Evolutionary conservation across 2,888 invertebrate species (phyloP).

Genomic region (Melikaiella ostensackeni): DNA sequence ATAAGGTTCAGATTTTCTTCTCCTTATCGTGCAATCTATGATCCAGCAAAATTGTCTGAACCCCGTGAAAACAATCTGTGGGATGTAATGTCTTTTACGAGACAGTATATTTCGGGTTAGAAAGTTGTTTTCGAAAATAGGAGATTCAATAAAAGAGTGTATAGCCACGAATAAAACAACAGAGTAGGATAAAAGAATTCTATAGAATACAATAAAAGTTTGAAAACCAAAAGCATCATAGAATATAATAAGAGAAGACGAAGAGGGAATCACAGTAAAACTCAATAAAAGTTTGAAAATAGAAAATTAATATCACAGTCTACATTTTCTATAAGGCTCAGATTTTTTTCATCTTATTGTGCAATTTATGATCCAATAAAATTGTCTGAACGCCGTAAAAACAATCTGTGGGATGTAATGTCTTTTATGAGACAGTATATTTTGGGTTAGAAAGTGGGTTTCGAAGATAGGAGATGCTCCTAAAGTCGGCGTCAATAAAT

Average conservation of each 20-base stretch:
- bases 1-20: neutral
- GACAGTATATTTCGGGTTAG: too few relatives aligned
- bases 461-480: neutral
- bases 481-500: conserved; percentile 52
- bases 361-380: conserved; percentile 10
- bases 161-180: too few relatives aligned
- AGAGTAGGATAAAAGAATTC: too few relatives aligned
- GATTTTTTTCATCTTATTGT: neutral
- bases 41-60: neutral
- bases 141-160: too few relatives aligned
- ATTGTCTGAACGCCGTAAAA: neutral
- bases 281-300: neutral
- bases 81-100: too few relatives aligned
- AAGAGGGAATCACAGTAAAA: too few relatives aligned
- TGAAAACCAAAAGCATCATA: neutral
- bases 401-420: neutral
- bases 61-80: neutral
- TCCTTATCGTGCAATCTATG: conserved; percentile 4
- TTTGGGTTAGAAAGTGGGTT: conserved; percentile 4
- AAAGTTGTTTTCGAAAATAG: too few relatives aligned
- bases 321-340: neutral
- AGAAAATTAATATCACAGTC: neutral
- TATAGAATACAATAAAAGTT: too few relatives aligned
- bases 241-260: too few relatives aligned
- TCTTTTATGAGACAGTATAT: conserved; percentile 6